Base-by-base conservation (phyloP, 2,888 invertebrate genomes). In the Therioaphis trifolii region DNA sequence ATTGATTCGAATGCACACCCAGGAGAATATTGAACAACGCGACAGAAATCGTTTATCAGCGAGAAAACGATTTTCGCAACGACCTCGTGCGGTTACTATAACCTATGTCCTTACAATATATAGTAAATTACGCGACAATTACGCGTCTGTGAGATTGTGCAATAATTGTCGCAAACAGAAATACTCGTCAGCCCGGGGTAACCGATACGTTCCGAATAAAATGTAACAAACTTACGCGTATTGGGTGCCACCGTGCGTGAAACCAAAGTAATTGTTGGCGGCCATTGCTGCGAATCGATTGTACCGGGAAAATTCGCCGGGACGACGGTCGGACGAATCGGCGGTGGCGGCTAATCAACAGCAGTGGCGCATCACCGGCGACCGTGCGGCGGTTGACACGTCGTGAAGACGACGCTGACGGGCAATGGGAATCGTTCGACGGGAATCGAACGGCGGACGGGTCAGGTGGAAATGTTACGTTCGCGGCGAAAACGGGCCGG, bases 231-330 rank as follows among this genome's bases (percentile, higher is more conserved):
- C 93, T 92, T 91, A 95, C 94, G 94, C 94, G 89, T 96, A 96
- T 91, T 96, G 96, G 88, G 96, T 95, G 89, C 96, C 95, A 88
- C 95, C 95, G 90, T 96, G 96, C 88, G 95, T 95, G 92, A 96
- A 96, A 89, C 96, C 96, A 90, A 96, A 96, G 92, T 96, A 96
- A 92, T 96, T 96, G 91, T 96, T 96, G 90, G 95, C 93, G 90
- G 95, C 94, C 95, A 95, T 93, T 86, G 76, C 84, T 84, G 18
- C 40, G 55, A 55, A 55, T 66, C 52, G 40, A 46, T 63, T 77
- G 29, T 4, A 43, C 78, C 52, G 35, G 18, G 40, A 43, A 27
- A 24, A 43, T 27, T 40, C 4, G 69, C 52, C 68, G n/a, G 27
- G 21, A 3, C 52, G 7, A n/a, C 1, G 27, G 24, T 24, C 14